A percentile compares a stretch with the other conserved stretches of the same genome.
Conservation (phyloP, 1,140 invertebrate species). For the Drosophila virilis region DNA sequence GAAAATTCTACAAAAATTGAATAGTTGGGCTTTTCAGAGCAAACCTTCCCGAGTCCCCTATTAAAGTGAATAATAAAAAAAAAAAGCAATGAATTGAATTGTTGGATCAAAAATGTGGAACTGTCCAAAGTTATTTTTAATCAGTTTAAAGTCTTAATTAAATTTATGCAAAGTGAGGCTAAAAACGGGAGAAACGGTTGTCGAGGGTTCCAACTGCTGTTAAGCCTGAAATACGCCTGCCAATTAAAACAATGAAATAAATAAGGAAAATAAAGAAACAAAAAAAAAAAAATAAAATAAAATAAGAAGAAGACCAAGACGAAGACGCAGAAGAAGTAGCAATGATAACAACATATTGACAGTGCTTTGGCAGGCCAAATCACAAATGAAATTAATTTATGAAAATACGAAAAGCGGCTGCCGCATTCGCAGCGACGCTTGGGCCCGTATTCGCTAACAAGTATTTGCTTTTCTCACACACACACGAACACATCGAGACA, state of each 20-base stretch:
- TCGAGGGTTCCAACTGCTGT: background rate
- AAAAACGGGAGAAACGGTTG: background rate
- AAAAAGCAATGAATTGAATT: background rate
- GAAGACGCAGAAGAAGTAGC: background rate
- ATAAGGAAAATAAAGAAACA: background rate
- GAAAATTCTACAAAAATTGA: too few species aligned
- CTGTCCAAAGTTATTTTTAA: background rate
- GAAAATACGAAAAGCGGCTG: slow-evolving; percentile 29
- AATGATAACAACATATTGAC: slow-evolving; percentile 17
- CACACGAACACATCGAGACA: too few species aligned
- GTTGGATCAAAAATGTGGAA: background rate
- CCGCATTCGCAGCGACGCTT: slow-evolving; percentile 2
- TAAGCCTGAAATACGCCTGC: slow-evolving; percentile 2
- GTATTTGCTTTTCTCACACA: slow-evolving; percentile 40
- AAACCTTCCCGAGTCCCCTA: too few species aligned
- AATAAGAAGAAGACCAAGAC: background rate
- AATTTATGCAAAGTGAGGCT: background rate
- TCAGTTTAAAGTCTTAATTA: background rate
- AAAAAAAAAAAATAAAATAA: background rate
- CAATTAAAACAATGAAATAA: slow-evolving; percentile 15
- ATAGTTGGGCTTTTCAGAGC: too few species aligned
- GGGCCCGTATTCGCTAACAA: slow-evolving; percentile 50
- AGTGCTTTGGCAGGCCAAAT: slow-evolving; percentile 36
- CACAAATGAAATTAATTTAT: slow-evolving; percentile 52
- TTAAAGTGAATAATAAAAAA: background rate